Percentiles rank a stretch among this genome's conserved stretches.
Conservation (phyloP, 92 coral and sea anemone species). For the Montipora capitata region DNA sequence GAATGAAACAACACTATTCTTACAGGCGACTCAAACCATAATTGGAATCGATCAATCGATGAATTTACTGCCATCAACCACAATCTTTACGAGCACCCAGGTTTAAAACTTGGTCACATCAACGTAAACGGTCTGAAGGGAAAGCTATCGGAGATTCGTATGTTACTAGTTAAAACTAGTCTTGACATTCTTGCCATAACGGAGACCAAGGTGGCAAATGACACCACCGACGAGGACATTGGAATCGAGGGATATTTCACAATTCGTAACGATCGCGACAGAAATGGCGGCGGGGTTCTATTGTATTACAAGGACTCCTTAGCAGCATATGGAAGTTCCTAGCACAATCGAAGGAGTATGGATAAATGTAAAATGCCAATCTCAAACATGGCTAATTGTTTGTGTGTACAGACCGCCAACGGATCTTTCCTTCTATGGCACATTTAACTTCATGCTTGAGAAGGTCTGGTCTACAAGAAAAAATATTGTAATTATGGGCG, state of each 20-base stretch:
- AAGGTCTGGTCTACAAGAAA: too few relatives aligned
- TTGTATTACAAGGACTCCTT: slow-evolving; percentile 12
- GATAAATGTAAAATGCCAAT: slow-evolving; percentile 16
- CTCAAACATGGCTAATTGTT: slow-evolving; percentile 5
- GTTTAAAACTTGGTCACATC: slow-evolving; percentile 3
- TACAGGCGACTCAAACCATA: background rate
- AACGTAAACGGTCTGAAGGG: slow-evolving; percentile 7
- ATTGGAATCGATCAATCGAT: background rate
- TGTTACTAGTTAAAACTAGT: slow-evolving; percentile 15
- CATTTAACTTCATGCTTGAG: too few relatives aligned
- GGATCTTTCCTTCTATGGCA: too few relatives aligned
- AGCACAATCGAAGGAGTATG: slow-evolving; percentile 19
- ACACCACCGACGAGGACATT: slow-evolving; percentile 18
- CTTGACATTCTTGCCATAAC: background rate
- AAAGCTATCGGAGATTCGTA: background rate
- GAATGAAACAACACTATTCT: background rate
- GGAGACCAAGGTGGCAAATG: slow-evolving; percentile 21
- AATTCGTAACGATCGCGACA: slow-evolving; percentile 6
- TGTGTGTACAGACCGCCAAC: background rate
- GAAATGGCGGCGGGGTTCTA: background rate
- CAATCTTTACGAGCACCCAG: background rate
- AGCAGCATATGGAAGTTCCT: slow-evolving; percentile 15
- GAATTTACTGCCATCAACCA: background rate
- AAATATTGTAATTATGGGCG: background rate
- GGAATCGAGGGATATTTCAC: slow-evolving; percentile 5